phyloP scores from a whole-genome alignment of 2,797 vertebrate species.

The Cirrhinus molitorella region DNA sequence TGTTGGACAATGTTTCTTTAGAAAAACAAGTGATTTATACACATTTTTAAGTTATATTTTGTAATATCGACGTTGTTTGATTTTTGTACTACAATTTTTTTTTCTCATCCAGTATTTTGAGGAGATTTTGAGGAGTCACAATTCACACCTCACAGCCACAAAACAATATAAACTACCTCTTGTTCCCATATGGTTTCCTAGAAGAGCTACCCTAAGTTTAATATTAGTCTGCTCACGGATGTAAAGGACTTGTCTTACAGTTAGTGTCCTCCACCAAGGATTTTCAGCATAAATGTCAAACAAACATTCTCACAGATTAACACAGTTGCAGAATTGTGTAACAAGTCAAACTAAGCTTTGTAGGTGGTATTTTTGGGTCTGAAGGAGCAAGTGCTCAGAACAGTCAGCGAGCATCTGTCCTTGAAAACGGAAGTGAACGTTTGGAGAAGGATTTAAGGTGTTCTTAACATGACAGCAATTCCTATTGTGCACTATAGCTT shows the following conservation, averaged over 20 bases:
- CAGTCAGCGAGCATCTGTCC: constrained; percentile 23
- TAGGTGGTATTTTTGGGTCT: constrained; percentile 41
- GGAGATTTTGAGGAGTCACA: too few relatives aligned
- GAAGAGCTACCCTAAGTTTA: background rate
- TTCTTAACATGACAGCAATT: constrained; percentile 22
- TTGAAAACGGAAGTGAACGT: constrained; percentile 4
- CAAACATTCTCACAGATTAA: constrained; percentile 43
- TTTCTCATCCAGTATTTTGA: too few relatives aligned
- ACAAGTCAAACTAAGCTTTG: constrained; percentile 17
- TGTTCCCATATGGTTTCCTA: background rate
- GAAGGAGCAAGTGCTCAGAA: constrained; percentile 15
- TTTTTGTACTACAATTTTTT: too few relatives aligned
- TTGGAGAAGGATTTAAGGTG: constrained; percentile 26
- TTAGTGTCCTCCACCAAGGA: constrained; percentile 13
- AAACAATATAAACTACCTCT: too few relatives aligned
- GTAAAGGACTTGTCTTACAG: constrained; percentile 9
- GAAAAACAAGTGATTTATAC: too few relatives aligned
- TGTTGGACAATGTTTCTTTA: too few relatives aligned
- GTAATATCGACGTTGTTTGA: too few relatives aligned
- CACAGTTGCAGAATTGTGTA: background rate
- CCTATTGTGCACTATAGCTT: constrained; percentile 5
- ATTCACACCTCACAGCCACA: too few relatives aligned
- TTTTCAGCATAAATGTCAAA: constrained; percentile 20
- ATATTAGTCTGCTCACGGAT: background rate
- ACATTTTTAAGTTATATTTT: too few relatives aligned